Base-by-base conservation (phyloP, 2,888 invertebrate species). In the Apotomis betuletana region DNA sequence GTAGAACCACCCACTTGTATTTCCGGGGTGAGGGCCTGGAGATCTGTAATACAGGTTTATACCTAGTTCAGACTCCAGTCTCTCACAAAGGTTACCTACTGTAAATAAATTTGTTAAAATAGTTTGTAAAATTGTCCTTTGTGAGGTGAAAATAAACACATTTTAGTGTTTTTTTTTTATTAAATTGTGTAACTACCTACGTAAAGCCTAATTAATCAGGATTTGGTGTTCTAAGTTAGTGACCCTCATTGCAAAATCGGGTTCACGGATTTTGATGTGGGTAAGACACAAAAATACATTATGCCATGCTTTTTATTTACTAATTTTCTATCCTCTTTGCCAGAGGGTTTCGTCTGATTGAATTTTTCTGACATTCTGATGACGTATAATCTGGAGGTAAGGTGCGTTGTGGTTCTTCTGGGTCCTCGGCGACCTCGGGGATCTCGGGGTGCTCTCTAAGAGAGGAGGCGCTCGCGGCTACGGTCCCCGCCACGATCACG, bases 331-430 rank as follows among this genome's bases (percentile, higher is more conserved):
- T 55, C 46, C 55, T n/a, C 4, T 44, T 57, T 44, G 15, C 46
- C 55, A n/a, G 55, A 65, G 8, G 46, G 41, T 49, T 70, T 55
- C 46, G 65, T 70, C 54, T 46, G 10, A n/a, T 44, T 46, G 41
- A 60, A 60, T 27, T 41, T 52, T 3, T 13, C 15, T 8, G 27
- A 36, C 41, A 70, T n/a, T n/a, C n/a, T n/a, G n/a, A n/a, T n/a
- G n/a, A n/a, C n/a, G n/a, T 15, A 12, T 9, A 46, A 41, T 13
- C 41, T 15, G 15, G 15, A 15, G 15, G 15, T 15, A 15, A 15
- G 9, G 0, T 65, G 70, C n/a, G n/a, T n/a, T 49, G 1, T 38
- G 61, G 65, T 59, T 61, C 70, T n/a, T 60, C 46, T n/a, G 65
- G 54, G 2, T 60, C 67, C n/a, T n/a, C n/a, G n/a, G n/a, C n/a